Conservation (phyloP, 1,140 invertebrate species). For the Ceratosolen solmsi region DNA sequence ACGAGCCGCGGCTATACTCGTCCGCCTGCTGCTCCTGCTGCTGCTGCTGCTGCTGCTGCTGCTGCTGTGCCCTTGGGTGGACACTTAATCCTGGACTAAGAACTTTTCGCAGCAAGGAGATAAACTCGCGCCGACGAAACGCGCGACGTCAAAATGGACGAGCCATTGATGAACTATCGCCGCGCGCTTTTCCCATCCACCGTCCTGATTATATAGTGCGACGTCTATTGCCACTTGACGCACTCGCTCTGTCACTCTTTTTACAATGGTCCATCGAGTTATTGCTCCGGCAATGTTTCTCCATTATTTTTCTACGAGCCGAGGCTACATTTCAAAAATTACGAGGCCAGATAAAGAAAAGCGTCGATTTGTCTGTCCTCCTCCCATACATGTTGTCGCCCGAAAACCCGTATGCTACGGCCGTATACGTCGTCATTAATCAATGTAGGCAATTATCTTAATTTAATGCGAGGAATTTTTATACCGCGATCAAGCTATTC, state of each 20-base stretch:
- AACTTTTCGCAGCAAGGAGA: slow-evolving; percentile 16
- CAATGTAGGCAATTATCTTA: too few relatives aligned
- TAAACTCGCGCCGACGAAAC: background rate
- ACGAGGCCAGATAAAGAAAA: too few relatives aligned
- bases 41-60: too few relatives aligned
- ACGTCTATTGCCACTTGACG: slow-evolving; percentile 22
- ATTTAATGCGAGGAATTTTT: background rate
- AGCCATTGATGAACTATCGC: slow-evolving; percentile 33
- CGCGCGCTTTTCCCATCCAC: background rate
- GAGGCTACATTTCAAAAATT: too few relatives aligned
- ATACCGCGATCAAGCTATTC: too few relatives aligned
- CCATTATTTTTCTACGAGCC: too few relatives aligned
- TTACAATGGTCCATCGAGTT: background rate
- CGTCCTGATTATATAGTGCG: background rate
- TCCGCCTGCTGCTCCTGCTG: background rate
- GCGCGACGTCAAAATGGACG: slow-evolving; percentile 10
- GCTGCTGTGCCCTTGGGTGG: background rate
- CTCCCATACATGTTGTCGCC: too few relatives aligned
- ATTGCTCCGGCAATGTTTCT: background rate
- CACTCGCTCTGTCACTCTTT: background rate
- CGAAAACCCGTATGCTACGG: too few relatives aligned
- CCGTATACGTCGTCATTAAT: too few relatives aligned
- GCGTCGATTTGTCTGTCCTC: too few relatives aligned
- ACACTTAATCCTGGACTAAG: slow-evolving; percentile 23
- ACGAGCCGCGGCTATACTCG: slow-evolving; percentile 8